phyloP scores from a whole-genome alignment of 1,140 invertebrate genomes.

The Scaptomyza pallida region DNA sequence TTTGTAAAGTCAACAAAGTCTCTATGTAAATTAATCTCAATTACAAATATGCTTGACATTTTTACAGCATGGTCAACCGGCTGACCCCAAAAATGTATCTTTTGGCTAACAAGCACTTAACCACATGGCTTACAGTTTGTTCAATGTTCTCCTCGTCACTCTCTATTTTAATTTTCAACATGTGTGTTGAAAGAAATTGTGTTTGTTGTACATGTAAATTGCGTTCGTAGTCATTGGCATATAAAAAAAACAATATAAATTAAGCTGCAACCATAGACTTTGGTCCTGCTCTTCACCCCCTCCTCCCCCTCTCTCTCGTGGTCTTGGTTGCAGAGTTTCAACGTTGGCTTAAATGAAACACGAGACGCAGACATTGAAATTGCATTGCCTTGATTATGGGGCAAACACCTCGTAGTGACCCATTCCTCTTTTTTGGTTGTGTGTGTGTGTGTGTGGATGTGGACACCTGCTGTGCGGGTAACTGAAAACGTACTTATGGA shows the following conservation, averaged over 20 bases:
- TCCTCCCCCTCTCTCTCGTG: no score
- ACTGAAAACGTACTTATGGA: conserved; percentile 80
- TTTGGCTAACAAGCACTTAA: not conserved
- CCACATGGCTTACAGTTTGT: conserved; percentile 7
- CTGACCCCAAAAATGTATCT: not conserved
- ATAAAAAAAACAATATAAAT: not conserved
- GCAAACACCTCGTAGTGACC: conserved; percentile 47
- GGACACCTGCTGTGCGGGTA: conserved; percentile 73
- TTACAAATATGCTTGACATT: conserved; percentile 1
- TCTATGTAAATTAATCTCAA: conserved; percentile 1
- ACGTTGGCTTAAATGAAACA: conserved; percentile 51
- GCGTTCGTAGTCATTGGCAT: conserved; percentile 1
- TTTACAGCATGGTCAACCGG: not conserved
- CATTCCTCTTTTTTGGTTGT: not conserved
- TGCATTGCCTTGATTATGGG: conserved; percentile 77
- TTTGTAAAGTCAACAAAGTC: no score
- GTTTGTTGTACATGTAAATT: conserved; percentile 27
- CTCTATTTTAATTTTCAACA: conserved; percentile 23
- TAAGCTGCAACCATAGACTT: conserved; percentile 6
- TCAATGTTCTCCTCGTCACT: no score
- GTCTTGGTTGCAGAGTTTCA: no score
- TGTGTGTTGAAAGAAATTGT: conserved; percentile 24
- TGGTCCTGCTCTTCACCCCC: conserved; percentile 13
- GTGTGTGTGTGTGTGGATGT: conserved; percentile 31
- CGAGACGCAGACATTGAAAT: conserved; percentile 79